These are phyloP conservation scores for Chrysemys picta DNA, from an alignment of 2,113 vertebrate genomes.

Conservation along the genomic window DNA sequence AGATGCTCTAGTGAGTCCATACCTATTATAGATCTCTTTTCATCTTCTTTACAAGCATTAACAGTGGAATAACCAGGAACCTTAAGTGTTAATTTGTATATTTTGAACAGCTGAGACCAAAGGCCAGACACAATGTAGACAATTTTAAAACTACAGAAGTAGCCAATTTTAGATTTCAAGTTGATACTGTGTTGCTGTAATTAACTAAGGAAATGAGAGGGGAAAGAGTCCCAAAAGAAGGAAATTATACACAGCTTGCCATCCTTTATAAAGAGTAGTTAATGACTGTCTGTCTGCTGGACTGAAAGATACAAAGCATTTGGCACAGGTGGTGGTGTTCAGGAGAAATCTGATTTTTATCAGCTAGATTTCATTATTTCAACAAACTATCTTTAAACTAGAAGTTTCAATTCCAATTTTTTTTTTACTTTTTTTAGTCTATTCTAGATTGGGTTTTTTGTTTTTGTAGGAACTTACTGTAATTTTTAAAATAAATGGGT, in stretches of 20 bases:
- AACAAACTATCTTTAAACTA: not conserved
- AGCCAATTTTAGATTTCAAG: not conserved
- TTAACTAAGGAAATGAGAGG: not conserved
- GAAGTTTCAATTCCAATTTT: no score
- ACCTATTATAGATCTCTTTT: not conserved
- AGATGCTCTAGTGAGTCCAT: not conserved
- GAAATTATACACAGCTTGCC: not conserved
- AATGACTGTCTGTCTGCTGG: not conserved
- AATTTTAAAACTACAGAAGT: not conserved
- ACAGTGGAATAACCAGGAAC: not conserved
- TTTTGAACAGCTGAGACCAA: not conserved
- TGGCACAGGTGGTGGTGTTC: not conserved
- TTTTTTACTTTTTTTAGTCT: not conserved
- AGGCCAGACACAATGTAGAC: not conserved
- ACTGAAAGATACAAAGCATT: not conserved
- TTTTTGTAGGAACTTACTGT: not conserved
- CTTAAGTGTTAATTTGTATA: not conserved
- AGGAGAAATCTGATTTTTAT: not conserved
- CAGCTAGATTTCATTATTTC: accelerated
- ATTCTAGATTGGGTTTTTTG: not conserved
- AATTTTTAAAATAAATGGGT: not conserved
- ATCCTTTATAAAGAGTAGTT: not conserved
- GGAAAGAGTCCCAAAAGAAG: not conserved
- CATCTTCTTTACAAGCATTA: not conserved
- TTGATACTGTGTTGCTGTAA: not conserved